Evolutionary conservation across 2,888 invertebrate genomes (phyloP).

Genomic region (Itoplectis maculator): DNA sequence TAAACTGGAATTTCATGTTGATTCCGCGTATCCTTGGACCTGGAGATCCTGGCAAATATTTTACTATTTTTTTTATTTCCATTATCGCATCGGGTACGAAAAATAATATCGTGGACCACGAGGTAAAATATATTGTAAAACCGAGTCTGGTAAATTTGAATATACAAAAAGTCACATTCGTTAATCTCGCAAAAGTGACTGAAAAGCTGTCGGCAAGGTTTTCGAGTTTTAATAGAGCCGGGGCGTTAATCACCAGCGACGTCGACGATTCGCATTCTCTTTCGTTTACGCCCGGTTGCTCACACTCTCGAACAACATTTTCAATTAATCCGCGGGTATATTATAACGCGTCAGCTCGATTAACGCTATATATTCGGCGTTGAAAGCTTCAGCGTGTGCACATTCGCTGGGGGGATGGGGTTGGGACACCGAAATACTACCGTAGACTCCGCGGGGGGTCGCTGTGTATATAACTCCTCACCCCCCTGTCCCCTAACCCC

Average conservation of each 20-base stretch:
- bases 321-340: constrained; percentile 1
- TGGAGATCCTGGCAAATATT: too few relatives aligned
- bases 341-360: constrained; percentile 8
- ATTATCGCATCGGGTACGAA: too few relatives aligned
- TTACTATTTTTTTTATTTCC: too few relatives aligned
- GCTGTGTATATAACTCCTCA: constrained; percentile 25
- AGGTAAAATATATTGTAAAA: too few relatives aligned
- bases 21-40: too few relatives aligned
- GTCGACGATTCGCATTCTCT: constrained; percentile 1
- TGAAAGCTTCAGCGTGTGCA: background rate
- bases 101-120: too few relatives aligned
- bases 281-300: background rate
- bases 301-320: background rate
- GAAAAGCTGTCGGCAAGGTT: background rate
- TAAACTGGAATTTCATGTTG: too few relatives aligned
- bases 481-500: too few relatives aligned
- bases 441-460: background rate
- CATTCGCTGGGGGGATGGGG: background rate
- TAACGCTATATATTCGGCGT: background rate
- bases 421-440: background rate
- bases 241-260: background rate
- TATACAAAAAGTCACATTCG: too few relatives aligned
- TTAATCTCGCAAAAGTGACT: background rate
- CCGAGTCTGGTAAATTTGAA: too few relatives aligned
- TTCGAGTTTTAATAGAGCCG: background rate